These are phyloP conservation scores for Lottia gigantea DNA, from an alignment of 2,888 invertebrate species.

Conservation along the genomic window DNA sequence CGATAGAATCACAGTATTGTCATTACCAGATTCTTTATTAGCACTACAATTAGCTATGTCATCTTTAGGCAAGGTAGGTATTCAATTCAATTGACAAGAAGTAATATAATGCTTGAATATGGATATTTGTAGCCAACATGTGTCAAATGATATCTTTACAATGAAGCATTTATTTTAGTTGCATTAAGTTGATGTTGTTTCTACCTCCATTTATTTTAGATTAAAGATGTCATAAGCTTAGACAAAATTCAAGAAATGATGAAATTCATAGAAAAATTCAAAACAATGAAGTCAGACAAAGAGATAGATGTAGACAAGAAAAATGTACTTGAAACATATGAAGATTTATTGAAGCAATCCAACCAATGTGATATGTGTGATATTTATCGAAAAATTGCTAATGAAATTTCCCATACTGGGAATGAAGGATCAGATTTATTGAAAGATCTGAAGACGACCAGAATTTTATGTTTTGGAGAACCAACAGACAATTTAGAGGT, in stretches of 20 bases:
- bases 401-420: slow-evolving; percentile 33
- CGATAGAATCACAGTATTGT: slow-evolving; percentile 48
- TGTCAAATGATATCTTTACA: too few relatives aligned
- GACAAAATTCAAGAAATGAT: not conserved
- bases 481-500: slow-evolving; percentile 46
- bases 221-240: not conserved
- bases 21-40: slow-evolving; percentile 49
- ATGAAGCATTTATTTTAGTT: too few relatives aligned
- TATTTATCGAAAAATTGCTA: slow-evolving; percentile 23
- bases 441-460: slow-evolving; percentile 29
- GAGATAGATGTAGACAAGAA: slow-evolving; percentile 53
- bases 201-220: not conserved
- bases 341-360: slow-evolving; percentile 29
- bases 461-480: slow-evolving; percentile 37
- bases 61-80: slow-evolving; percentile 54
- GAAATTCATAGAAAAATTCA: not conserved
- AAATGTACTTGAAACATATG: slow-evolving; percentile 41
- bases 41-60: slow-evolving; percentile 56
- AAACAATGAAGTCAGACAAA: not conserved
- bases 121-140: too few relatives aligned
- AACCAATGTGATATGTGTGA: slow-evolving; percentile 24
- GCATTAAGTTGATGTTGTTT: too few relatives aligned
- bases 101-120: slow-evolving; percentile 27
- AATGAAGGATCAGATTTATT: slow-evolving; percentile 31
- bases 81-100: slow-evolving; percentile 17